These are phyloP conservation scores for Sebastes wilsoni DNA, from an alignment of 2,797 vertebrate species.

Conservation along the genomic window DNA sequence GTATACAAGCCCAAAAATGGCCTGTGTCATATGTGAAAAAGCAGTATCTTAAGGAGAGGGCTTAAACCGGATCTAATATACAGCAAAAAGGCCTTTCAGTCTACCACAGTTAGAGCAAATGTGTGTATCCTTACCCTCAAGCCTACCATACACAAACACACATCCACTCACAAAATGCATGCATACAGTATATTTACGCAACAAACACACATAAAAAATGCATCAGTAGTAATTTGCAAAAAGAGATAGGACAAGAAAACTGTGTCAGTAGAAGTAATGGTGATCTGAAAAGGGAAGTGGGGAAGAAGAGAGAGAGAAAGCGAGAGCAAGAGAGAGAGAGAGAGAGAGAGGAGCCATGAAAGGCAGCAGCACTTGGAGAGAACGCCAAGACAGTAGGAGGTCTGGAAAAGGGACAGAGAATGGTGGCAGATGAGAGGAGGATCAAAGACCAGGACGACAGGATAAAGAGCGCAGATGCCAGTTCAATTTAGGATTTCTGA, in stretches of 20 bases:
- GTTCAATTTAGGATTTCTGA: slow-evolving; percentile 45
- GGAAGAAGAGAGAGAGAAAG: neutral
- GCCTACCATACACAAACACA: neutral
- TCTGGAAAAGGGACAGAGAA: slow-evolving; percentile 65
- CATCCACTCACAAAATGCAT: neutral
- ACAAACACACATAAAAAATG: slow-evolving; percentile 16
- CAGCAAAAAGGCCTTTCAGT: neutral
- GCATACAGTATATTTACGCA: neutral
- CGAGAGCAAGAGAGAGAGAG: neutral
- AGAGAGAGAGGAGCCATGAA: slow-evolving; percentile 11
- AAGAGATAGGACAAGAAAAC: neutral
- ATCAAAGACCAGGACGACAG: slow-evolving; percentile 68
- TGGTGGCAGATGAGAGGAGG: slow-evolving; percentile 65
- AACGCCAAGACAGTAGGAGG: slow-evolving; percentile 62
- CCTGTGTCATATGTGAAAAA: neutral
- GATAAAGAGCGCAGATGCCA: slow-evolving; percentile 46
- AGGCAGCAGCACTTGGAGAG: slow-evolving; percentile 46
- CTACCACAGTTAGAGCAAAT: neutral
- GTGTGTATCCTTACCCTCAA: neutral
- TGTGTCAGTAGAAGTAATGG: slow-evolving; percentile 1
- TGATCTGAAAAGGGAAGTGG: slow-evolving; percentile 18
- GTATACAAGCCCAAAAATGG: neutral
- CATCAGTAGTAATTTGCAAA: neutral
- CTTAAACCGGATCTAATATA: neutral
- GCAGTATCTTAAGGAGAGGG: neutral